phyloP scores from a whole-genome alignment of 2,113 vertebrate genomes.

The Elachura formosa region DNA sequence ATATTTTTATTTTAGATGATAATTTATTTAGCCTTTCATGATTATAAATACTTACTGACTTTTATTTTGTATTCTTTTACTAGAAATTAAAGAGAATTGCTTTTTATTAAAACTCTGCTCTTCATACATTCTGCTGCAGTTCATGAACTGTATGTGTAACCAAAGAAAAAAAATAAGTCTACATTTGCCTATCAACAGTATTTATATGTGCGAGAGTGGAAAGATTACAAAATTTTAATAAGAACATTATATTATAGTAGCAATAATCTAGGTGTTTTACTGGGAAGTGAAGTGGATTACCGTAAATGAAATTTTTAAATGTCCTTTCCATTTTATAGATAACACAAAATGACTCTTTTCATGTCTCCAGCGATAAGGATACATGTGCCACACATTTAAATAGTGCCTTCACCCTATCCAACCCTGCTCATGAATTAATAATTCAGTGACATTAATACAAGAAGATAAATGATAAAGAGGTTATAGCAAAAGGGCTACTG shows the following conservation, averaged over 20 bases:
- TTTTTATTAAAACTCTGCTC: neutral
- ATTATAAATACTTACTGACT: neutral
- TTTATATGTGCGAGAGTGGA: constrained; percentile 76
- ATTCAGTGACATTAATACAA: constrained; percentile 95
- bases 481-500: constrained; percentile 76
- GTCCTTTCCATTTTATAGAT: constrained; percentile 92
- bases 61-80: neutral
- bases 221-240: constrained; percentile 85
- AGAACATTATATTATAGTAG: constrained; percentile 76
- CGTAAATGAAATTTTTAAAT: constrained; percentile 91
- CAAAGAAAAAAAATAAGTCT: constrained; percentile 60
- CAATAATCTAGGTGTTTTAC: constrained; percentile 91
- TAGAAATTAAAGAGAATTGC: neutral
- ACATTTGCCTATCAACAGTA: constrained; percentile 77
- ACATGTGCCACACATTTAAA: constrained; percentile 86
- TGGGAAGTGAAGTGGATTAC: constrained; percentile 90
- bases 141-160: constrained; percentile 25
- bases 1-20: neutral
- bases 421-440: constrained; percentile 85
- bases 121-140: neutral
- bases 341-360: constrained; percentile 95
- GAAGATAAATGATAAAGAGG: constrained; percentile 91
- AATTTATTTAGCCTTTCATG: neutral
- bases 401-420: constrained; percentile 79
- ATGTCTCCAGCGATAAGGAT: constrained; percentile 87